Evolutionary conservation across 2,797 vertebrate genomes (phyloP).

Genomic region (Coreius guichenoti): DNA sequence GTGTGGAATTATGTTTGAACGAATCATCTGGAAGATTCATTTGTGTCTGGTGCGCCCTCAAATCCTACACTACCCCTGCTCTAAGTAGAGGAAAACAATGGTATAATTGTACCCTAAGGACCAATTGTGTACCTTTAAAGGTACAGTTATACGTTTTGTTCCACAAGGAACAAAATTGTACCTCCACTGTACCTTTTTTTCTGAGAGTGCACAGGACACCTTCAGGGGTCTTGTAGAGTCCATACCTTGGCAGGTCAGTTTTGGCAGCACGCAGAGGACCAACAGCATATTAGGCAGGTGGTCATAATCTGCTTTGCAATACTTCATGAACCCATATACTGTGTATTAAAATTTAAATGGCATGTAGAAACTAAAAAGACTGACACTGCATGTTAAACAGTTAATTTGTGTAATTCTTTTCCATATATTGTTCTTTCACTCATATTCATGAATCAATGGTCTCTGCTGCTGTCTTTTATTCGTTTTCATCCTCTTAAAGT

Average conservation of each 20-base stretch:
- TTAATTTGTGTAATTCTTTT: background rate
- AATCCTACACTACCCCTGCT: too few relatives aligned
- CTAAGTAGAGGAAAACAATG: too few relatives aligned
- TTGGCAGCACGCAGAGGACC: background rate
- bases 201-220: too few relatives aligned
- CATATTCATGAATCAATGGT: constrained; percentile 1
- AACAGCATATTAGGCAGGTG: background rate
- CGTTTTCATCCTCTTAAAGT: background rate
- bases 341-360: background rate
- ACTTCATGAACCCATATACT: background rate
- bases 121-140: too few relatives aligned
- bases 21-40: too few relatives aligned
- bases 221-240: background rate
- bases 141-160: too few relatives aligned
- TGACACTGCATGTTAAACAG: background rate
- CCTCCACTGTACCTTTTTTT: too few relatives aligned
- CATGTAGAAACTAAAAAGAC: background rate
- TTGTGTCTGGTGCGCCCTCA: too few relatives aligned
- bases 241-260: background rate
- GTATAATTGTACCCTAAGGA: too few relatives aligned
- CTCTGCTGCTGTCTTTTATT: background rate
- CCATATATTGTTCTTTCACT: background rate
- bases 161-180: too few relatives aligned
- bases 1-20: too few relatives aligned
- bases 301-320: background rate